Conservation (phyloP, 2,797 vertebrate genomes). For the Tarsius wallacei region DNA sequence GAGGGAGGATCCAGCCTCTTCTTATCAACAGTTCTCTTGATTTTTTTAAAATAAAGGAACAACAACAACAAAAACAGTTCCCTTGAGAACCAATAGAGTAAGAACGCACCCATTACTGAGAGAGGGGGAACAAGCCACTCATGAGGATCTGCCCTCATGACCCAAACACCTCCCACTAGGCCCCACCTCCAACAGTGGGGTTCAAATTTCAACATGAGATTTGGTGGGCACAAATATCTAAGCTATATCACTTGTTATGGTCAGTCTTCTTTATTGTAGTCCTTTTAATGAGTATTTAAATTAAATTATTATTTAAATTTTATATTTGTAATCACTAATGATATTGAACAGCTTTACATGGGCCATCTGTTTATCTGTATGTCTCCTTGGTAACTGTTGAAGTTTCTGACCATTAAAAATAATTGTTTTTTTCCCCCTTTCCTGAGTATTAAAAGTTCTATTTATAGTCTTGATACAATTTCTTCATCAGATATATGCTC, state of each 20-base stretch:
- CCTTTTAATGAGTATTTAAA: background rate
- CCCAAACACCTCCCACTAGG: background rate
- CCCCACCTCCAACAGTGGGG: background rate
- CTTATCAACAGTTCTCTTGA: background rate
- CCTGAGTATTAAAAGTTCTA: background rate
- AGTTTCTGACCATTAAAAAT: background rate
- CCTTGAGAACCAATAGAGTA: background rate
- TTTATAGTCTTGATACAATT: background rate
- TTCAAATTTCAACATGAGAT: background rate
- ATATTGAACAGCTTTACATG: background rate
- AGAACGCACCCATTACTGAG: background rate
- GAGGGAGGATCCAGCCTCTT: background rate
- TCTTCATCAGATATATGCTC: too few species aligned
- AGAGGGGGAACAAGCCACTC: background rate
- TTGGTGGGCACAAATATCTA: background rate
- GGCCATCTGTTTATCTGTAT: background rate
- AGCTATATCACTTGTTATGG: background rate
- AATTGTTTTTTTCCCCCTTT: background rate
- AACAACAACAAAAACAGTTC: too few species aligned
- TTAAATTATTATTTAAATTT: background rate
- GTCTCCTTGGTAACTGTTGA: background rate
- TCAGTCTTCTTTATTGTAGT: background rate
- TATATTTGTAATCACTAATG: background rate
- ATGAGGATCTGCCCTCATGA: background rate
- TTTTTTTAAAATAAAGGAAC: too few species aligned